These are phyloP conservation scores for Danio aesculapii DNA, from an alignment of 2,797 vertebrate genomes.

Conservation along the genomic window DNA sequence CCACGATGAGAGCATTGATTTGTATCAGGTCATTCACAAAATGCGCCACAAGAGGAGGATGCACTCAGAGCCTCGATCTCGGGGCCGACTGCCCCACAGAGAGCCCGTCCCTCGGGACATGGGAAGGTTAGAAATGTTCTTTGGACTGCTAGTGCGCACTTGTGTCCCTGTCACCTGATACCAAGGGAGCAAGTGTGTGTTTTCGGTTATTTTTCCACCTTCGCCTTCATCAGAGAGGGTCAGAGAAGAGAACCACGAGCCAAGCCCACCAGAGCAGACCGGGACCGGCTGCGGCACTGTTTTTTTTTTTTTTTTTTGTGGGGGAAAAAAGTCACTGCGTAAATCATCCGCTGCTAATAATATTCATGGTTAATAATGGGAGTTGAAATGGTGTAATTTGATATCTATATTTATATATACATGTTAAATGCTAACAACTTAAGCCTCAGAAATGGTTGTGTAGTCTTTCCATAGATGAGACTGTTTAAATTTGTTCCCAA, in stretches of 20 bases:
- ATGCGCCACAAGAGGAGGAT: conserved; percentile 96
- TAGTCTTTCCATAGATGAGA: conserved; percentile 76
- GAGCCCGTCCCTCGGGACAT: conserved; percentile 88
- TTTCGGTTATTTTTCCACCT: conserved; percentile 46
- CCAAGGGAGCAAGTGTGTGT: conserved; percentile 63
- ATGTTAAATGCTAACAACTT: conserved; percentile 46
- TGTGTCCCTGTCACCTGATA: conserved; percentile 89
- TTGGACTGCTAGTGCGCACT: conserved; percentile 93
- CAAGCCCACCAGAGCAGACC: conserved; percentile 47
- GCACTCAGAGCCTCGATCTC: conserved; percentile 92
- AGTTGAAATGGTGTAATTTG: conserved; percentile 28
- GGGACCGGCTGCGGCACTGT: conserved; percentile 81
- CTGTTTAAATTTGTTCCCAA: conserved; percentile 88
- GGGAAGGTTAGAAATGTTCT: conserved; percentile 99
- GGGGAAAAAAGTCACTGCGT: conserved; percentile 76
- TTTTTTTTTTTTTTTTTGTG: conserved; percentile 71
- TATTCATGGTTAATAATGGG: conserved; percentile 70
- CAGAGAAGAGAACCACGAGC: conserved; percentile 57
- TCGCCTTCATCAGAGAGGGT: conserved; percentile 65
- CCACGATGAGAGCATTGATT: conserved; percentile 95
- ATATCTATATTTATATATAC: conserved; percentile 20
- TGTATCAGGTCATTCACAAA: conserved; percentile 96
- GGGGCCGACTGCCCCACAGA: conserved; percentile 92
- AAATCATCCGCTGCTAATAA: conserved; percentile 60
- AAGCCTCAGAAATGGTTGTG: conserved; percentile 43